Evolutionary conservation across 2,797 vertebrate species (phyloP).

Genomic region (Sebastolobus altivelis): DNA sequence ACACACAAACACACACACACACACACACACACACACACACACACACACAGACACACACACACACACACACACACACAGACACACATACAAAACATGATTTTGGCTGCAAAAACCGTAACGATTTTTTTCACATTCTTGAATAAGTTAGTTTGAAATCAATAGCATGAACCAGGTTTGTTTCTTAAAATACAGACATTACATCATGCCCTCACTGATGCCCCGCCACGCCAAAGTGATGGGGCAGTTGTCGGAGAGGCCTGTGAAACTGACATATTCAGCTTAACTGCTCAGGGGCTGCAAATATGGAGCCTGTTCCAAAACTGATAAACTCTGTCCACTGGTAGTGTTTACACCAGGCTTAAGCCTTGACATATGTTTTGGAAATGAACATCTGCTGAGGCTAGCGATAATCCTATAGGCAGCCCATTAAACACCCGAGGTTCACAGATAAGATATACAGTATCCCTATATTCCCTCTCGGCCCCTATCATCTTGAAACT

Average conservation of each 20-base stretch:
- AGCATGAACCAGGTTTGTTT: background rate
- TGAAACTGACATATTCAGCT: constrained; percentile 68
- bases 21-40: background rate
- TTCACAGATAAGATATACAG: constrained; percentile 79
- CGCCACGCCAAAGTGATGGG: constrained; percentile 37
- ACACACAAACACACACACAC: constrained; percentile 6
- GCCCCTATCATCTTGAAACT: constrained; percentile 75
- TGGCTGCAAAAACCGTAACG: background rate
- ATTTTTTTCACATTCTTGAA: constrained; percentile 4
- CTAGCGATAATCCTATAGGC: constrained; percentile 84
- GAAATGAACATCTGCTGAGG: constrained; percentile 84
- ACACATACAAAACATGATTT: background rate
- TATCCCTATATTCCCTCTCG: constrained; percentile 68
- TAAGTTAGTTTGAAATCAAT: background rate
- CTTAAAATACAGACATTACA: constrained; percentile 1
- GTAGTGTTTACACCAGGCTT: constrained; percentile 83
- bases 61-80: background rate
- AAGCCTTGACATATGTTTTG: constrained; percentile 86
- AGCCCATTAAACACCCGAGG: constrained; percentile 81
- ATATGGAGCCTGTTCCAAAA: constrained; percentile 81
- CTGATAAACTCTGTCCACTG: constrained; percentile 83
- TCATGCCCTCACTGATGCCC: constrained; percentile 22
- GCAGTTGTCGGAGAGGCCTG: constrained; percentile 22
- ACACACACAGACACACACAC: background rate
- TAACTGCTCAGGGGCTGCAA: constrained; percentile 72